Evolutionary conservation across 1,140 invertebrate genomes (phyloP).

Genomic region (Campoletis sonorensis): DNA sequence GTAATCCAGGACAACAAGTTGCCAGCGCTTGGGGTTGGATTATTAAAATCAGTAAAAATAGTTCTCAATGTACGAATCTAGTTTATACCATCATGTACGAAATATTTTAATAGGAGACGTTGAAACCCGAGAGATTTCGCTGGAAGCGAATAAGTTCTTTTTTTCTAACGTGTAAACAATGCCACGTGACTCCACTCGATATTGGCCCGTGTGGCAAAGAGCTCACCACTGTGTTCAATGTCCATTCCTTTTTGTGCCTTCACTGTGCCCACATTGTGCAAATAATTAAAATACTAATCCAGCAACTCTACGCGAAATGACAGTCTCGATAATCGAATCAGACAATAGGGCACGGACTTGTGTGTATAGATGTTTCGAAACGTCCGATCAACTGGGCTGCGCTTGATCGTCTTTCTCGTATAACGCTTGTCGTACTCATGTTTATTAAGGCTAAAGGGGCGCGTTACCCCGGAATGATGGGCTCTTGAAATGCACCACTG

Average conservation of each 20-base stretch:
- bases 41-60: constrained; percentile 41
- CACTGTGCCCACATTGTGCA: constrained; percentile 64
- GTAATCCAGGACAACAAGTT: constrained; percentile 66
- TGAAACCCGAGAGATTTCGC: neutral
- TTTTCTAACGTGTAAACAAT: constrained; percentile 67
- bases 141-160: constrained; percentile 41
- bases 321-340: constrained; percentile 69
- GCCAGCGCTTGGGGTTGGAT: constrained; percentile 62
- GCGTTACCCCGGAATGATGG: constrained; percentile 67
- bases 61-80: neutral
- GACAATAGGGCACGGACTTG: constrained; percentile 57
- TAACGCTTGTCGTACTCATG: constrained; percentile 5
- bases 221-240: constrained; percentile 43
- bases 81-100: neutral
- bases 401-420: constrained; percentile 31
- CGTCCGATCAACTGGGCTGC: neutral
- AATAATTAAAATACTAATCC: constrained; percentile 77
- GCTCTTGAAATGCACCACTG: constrained; percentile 52
- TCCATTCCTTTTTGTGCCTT: constrained; percentile 7
- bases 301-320: constrained; percentile 62
- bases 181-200: constrained; percentile 72
- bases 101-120: neutral
- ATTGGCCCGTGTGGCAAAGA: constrained; percentile 54
- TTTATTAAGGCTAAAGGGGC: constrained; percentile 51
- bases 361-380: constrained; percentile 46